phyloP scores from a whole-genome alignment of 2,113 vertebrate genomes.

The Tetrax tetrax region DNA sequence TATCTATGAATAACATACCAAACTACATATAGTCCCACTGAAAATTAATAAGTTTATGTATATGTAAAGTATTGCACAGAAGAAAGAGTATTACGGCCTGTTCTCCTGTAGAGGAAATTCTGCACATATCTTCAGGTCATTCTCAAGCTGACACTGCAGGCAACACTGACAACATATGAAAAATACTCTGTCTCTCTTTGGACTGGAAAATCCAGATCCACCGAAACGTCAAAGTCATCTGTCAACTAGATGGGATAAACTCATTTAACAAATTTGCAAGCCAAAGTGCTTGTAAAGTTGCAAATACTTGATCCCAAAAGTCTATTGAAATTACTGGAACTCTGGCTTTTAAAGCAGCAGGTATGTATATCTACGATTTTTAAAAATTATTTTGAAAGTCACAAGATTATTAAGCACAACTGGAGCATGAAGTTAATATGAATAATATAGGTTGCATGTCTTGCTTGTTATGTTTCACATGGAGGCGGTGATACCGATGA shows the following conservation, averaged over 20 bases:
- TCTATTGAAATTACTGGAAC: neutral
- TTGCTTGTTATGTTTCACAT: neutral
- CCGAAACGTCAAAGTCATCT: neutral
- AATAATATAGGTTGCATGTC: neutral
- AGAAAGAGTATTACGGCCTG: neutral
- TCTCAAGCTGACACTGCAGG: neutral
- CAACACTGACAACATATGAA: neutral
- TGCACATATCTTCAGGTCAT: neutral
- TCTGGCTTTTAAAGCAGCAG: neutral
- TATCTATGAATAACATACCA: neutral
- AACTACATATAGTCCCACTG: neutral
- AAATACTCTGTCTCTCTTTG: neutral
- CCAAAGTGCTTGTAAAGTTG: neutral
- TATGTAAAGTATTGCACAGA: neutral
- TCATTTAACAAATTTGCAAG: neutral
- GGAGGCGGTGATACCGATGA: neutral
- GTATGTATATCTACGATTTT: rapidly evolving
- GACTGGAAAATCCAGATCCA: neutral
- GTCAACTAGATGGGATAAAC: neutral
- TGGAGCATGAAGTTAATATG: neutral
- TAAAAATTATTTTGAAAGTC: neutral
- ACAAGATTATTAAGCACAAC: neutral
- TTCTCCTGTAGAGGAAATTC: neutral
- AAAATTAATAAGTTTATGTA: neutral
- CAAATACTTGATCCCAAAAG: neutral